Percentiles rank a stretch among this genome's conserved stretches.
Evolutionary conservation across 1,140 invertebrate genomes (phyloP).

Genomic region (Caenorhabditis briggsae): DNA sequence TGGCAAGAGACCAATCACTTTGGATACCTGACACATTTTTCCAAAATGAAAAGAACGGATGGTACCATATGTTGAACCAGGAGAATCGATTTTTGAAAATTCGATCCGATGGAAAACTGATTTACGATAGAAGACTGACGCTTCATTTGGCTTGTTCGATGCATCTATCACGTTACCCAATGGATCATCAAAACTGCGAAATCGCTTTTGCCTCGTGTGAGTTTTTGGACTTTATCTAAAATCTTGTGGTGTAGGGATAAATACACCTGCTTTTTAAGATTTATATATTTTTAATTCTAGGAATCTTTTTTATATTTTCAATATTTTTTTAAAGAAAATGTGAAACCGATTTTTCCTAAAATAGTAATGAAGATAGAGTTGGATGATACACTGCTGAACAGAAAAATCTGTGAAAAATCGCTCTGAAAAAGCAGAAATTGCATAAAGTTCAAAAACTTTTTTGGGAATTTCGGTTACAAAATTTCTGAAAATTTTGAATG

Average conservation of each 20-base stretch:
- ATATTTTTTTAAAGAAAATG: too few species aligned
- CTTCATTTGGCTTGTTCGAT: slow-evolving; percentile 68
- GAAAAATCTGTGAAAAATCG: too few species aligned
- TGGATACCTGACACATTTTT: slow-evolving; percentile 99
- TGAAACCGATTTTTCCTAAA: too few species aligned
- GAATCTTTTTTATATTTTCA: too few species aligned
- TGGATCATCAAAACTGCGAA: slow-evolving; percentile 68
- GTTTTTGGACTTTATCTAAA: background rate
- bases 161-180: slow-evolving; percentile 66
- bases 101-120: slow-evolving; percentile 68
- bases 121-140: slow-evolving; percentile 67
- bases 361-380: too few species aligned
- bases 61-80: slow-evolving; percentile 69
- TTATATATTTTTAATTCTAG: background rate
- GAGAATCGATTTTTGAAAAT: slow-evolving; percentile 68
- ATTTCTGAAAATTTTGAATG: too few species aligned
- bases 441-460: too few species aligned
- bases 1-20: slow-evolving; percentile 88
- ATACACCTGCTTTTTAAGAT: background rate
- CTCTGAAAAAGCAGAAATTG: too few species aligned
- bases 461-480: too few species aligned
- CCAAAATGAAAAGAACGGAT: slow-evolving; percentile 91
- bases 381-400: too few species aligned
- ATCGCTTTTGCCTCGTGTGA: slow-evolving; percentile 70
- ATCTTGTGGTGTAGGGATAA: too few species aligned